Base-by-base conservation (phyloP, 1,140 invertebrate species). In the Palaemon carinicauda region DNA sequence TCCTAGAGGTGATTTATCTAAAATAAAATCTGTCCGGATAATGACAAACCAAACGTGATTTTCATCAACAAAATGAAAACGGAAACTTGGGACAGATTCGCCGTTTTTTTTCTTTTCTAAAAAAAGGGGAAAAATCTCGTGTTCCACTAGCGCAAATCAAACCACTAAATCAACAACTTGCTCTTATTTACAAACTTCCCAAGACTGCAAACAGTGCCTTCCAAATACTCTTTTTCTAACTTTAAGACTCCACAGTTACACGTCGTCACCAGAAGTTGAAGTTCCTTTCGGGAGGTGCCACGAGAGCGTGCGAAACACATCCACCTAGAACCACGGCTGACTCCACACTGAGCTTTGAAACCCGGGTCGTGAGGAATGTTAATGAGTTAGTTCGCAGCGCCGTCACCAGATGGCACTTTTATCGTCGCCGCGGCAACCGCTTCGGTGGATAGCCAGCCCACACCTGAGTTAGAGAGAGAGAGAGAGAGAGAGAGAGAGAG, bases 381-480 rank as follows among this genome's bases (percentile, higher is more conserved):
- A 83, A 83, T 83, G 82, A 83, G 82, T 75, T 83, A 56, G 82
- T 83, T 83, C 82, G 24, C 82, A 21, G 52, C 82, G 71, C 82
- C 71, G 52, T 75, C 82, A 74, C 82, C 82, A 83, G 82, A 83
- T 83, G 82, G 82, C 74, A 56, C 82, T 52, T 83, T 83, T 83
- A 83, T 83, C 82, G 73, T 52, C 82, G 82, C 31, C 65, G 65
- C 65, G n/a, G 65, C 65, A 31, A 41, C 41, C 41, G 73, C 51
- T 53, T 53, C 78, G 78, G 51, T 53, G 50, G 78, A n/a, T 51
- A 14, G 78, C 51, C 78, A n/a, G 78, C 78, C 78, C 78, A 80
- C 78, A 80, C 78, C 78, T 80, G 41, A 41, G 33, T 50, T 12
- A 50, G 73, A 75, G 73, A 75, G 73, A 41, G 73, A 75, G 31